Base-by-base conservation (phyloP, 2,797 vertebrate species). In the Brachymystax lenok region DNA sequence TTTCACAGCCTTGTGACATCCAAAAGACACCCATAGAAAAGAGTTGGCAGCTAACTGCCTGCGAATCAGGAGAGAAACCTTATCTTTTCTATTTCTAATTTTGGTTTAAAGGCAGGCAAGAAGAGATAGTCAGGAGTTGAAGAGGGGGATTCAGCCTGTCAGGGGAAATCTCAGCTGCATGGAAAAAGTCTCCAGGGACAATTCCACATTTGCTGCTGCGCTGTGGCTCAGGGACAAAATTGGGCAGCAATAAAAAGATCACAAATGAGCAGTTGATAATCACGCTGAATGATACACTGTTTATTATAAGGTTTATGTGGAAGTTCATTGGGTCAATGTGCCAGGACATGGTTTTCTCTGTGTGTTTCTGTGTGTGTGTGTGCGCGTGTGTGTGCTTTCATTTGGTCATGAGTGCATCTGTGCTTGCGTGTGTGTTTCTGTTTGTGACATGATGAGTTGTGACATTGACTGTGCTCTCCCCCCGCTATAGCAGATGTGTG, bases 401-500 rank as follows among this genome's bases (percentile, higher is more conserved):
- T 19, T 21, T 24, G 21, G 21, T 24, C n/a, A 63, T 63, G 59
- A 63, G 21, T 24, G 21, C 21, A 70, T 27, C 19, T 17, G 35
- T 3, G 35, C n/a, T 66, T 4, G 70, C n/a, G 21, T 64, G n/a
- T 40, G 21, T 63, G 59, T 63, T 24, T 63, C 12, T n/a, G 59
- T 46, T 10, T 63, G 59, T 24, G 59, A 63, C 21, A 61, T 61
- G 59, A 63, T 63, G 59, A 63, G 3, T 8, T 12, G 8, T 21
- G n/a, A 21, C 56, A 8, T 40, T 46, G 73, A 33, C 80, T 85
- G 51, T 73, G 24, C 10, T 7, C 19, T 16, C 54, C 10, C 30
- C n/a, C 33, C 6, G 13, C 10, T 21, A 40, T 27, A 90, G 87
- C 91, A 95, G 94, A 95, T 92, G 93, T 91, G 93, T 93, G 96